Conservation (phyloP, 2,113 vertebrate genomes). For the Sinocyclocheilus grahami region DNA sequence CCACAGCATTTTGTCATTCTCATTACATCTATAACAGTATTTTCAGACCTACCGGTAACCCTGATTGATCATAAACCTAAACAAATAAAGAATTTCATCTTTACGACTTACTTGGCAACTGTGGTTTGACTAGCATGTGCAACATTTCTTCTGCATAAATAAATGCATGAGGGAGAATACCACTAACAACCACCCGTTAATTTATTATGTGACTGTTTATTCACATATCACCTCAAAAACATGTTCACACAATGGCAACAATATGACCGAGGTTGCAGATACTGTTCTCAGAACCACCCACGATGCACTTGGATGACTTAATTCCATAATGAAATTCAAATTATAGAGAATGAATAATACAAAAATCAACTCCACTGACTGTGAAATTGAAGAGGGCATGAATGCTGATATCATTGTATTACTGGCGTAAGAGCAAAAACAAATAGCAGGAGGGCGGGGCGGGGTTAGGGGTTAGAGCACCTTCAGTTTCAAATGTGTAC, state of each 20-base stretch:
- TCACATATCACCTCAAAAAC: neutral
- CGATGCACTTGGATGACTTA: neutral
- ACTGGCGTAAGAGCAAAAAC: slow-evolving; percentile 51
- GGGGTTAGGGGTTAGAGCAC: slow-evolving; percentile 62
- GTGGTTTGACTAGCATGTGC: neutral
- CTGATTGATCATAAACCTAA: neutral
- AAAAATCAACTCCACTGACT: slow-evolving; percentile 22
- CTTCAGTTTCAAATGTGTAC: slow-evolving; percentile 69
- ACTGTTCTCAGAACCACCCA: slow-evolving; percentile 7
- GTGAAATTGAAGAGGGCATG: slow-evolving; percentile 18
- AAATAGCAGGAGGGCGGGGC: slow-evolving; percentile 53
- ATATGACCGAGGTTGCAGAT: neutral
- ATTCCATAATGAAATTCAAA: slow-evolving; percentile 32
- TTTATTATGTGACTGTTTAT: slow-evolving; percentile 5
- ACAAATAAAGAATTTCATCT: neutral
- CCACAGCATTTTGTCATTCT: neutral
- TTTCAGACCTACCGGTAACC: neutral
- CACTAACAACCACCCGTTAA: neutral
- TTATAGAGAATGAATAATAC: neutral
- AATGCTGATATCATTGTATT: slow-evolving; percentile 53
- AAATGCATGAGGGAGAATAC: neutral
- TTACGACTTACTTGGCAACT: neutral
- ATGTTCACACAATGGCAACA: slow-evolving; percentile 13
- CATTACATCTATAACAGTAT: neutral
- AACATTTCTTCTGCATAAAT: neutral